These are phyloP conservation scores for Baryphthengus martii DNA, from an alignment of 2,113 vertebrate genomes.

Conservation along the genomic window DNA sequence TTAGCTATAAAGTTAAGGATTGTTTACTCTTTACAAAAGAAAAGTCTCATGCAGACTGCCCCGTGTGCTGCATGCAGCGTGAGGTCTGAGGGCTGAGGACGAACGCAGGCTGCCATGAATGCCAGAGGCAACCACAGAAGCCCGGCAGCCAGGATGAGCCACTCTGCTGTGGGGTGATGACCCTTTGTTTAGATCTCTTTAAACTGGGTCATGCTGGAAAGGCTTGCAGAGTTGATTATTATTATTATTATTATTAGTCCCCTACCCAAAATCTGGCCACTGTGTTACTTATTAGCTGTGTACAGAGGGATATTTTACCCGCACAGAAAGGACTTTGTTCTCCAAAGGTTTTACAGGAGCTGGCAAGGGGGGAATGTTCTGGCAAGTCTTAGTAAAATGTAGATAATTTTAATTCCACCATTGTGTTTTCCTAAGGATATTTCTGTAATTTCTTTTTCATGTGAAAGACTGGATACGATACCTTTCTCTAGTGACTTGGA, in stretches of 20 bases:
- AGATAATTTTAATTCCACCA: background rate
- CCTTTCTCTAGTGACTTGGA: background rate
- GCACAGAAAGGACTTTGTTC: background rate
- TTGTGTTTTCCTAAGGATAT: background rate
- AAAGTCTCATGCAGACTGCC: background rate
- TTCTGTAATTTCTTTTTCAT: background rate
- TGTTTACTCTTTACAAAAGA: background rate
- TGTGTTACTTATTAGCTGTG: background rate
- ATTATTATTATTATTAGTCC: background rate
- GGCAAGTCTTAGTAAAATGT: background rate
- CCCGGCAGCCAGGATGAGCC: background rate
- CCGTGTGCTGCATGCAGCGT: rapidly evolving
- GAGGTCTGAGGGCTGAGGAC: rapidly evolving
- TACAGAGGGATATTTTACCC: background rate
- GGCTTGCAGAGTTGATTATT: background rate
- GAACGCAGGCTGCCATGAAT: background rate
- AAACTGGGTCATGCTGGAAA: background rate
- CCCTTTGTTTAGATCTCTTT: background rate
- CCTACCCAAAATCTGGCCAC: background rate
- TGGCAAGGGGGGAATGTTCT: background rate
- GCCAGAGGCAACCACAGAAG: background rate
- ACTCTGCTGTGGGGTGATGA: background rate
- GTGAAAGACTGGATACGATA: background rate
- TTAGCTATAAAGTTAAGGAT: background rate
- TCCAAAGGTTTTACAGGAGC: background rate